Percentiles rank a stretch among this genome's conserved stretches.
Conservation (phyloP, 2,797 vertebrate genomes). For the Micromesistius poutassou region DNA sequence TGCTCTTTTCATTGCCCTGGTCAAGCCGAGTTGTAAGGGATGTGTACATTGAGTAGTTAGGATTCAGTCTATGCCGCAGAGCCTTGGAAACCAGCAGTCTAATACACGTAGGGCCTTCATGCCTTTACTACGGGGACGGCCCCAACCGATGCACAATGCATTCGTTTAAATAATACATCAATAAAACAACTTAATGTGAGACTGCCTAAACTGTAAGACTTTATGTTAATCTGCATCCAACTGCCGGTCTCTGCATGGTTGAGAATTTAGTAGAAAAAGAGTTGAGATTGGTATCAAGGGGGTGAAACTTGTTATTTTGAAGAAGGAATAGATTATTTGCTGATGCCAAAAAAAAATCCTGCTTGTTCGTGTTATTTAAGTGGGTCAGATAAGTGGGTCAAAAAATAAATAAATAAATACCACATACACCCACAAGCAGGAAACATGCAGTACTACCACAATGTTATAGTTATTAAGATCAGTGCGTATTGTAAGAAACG, state of each 20-base stretch:
- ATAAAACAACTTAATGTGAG: background rate
- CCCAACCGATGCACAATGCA: background rate
- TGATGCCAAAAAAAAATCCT: background rate
- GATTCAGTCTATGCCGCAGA: constrained; percentile 60
- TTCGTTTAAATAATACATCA: background rate
- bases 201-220: background rate
- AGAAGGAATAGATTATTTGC: background rate
- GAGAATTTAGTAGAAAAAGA: background rate
- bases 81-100: constrained; percentile 52
- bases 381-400: constrained; percentile 4
- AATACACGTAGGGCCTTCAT: constrained; percentile 56
- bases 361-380: background rate
- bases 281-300: background rate
- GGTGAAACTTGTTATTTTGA: background rate
- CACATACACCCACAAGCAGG: background rate
- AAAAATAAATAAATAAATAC: background rate
- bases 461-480: background rate
- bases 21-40: constrained; percentile 49
- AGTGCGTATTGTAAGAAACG: background rate
- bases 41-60: constrained; percentile 59
- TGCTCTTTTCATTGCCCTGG: constrained; percentile 45
- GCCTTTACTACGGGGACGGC: background rate
- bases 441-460: background rate
- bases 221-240: background rate
- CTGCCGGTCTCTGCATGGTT: background rate